Base-by-base conservation (phyloP, 2,113 vertebrate genomes). In the Apteryx owenii region DNA sequence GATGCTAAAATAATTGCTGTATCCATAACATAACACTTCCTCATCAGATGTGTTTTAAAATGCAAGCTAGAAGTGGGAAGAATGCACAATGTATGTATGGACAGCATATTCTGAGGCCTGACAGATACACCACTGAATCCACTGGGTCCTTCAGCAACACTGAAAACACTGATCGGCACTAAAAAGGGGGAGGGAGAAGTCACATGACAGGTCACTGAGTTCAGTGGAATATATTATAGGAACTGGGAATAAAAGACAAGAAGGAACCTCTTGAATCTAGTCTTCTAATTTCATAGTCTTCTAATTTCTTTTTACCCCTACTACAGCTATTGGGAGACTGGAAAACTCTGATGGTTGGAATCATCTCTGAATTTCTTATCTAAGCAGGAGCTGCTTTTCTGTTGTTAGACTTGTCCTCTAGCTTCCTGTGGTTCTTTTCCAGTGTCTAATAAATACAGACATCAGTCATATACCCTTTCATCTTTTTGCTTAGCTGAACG, bases 91-190 rank as follows among this genome's bases (percentile, higher is more conserved):
- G 28, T 46, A 29, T 51, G 81, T 87, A 40, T 8, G 12, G 89
- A 93, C 91, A 95, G 94, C 46, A 26, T 26, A 81, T 85, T 88
- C 64, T 95, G 75, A 92, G 90, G 81, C 12, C 7, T 95, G 92
- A 95, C 85, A 96, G 86, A 92, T 44, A 79, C 62, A 85, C 81
- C 91, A 91, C 60, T 95, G 96, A 94, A 81, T 73, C 81, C 73
- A 91, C 75, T 77, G 1, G 0, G 46, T 83, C 75, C 85, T 94
- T 95, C 89, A 88, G 38, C 64, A 80, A 17, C 54, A 85, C 78
- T 93, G 82, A 81, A 88, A 89, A 95, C 61, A 81, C 89, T 91
- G 91, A 96, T 40, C 95, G 91, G 92, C 92, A 93, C 76, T 93
- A 85, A 91, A 94, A 93, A n/a, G 20, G 25, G 40, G 68, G 85